Conservation (phyloP, 2,888 invertebrate species). For the Tetragonisca angustula region DNA sequence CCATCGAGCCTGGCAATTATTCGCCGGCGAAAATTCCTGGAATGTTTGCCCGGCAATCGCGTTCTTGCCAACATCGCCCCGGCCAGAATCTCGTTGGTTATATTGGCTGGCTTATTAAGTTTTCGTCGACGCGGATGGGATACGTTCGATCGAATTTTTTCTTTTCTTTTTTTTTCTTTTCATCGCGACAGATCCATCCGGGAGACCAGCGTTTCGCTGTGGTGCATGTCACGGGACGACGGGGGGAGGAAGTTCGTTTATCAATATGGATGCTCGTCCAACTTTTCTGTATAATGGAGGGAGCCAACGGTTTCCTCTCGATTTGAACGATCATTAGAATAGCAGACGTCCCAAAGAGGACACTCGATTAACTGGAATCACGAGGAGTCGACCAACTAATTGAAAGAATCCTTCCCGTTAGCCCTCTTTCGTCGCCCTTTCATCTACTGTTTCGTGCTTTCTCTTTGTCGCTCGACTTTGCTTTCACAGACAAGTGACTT, state of each 20-base stretch:
- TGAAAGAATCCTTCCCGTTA: constrained; percentile 69
- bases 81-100: not conserved
- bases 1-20: constrained; percentile 22
- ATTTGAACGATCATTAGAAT: constrained; percentile 69
- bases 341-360: constrained; percentile 60
- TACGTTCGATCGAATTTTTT: not conserved
- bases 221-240: constrained; percentile 39
- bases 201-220: constrained; percentile 30
- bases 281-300: constrained; percentile 76
- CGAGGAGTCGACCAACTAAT: constrained; percentile 69
- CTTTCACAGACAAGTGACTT: constrained; percentile 15
- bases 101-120: constrained; percentile 17
- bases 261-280: constrained; percentile 78
- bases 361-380: constrained; percentile 70
- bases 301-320: constrained; percentile 46
- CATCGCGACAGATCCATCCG: not conserved
- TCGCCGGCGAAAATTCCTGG: constrained; percentile 25
- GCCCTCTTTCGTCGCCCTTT: not conserved
- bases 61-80: not conserved
- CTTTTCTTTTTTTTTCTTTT: not conserved
- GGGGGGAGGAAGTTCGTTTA: constrained; percentile 61
- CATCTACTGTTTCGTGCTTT: not conserved
- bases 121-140: too few relatives aligned
- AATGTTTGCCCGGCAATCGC: not conserved
- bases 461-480: not conserved